Percentiles rank a stretch among this genome's conserved stretches.
These are phyloP conservation scores for Dasyprocta punctata DNA, from an alignment of 2,113 vertebrate species.

Conservation along the genomic window DNA sequence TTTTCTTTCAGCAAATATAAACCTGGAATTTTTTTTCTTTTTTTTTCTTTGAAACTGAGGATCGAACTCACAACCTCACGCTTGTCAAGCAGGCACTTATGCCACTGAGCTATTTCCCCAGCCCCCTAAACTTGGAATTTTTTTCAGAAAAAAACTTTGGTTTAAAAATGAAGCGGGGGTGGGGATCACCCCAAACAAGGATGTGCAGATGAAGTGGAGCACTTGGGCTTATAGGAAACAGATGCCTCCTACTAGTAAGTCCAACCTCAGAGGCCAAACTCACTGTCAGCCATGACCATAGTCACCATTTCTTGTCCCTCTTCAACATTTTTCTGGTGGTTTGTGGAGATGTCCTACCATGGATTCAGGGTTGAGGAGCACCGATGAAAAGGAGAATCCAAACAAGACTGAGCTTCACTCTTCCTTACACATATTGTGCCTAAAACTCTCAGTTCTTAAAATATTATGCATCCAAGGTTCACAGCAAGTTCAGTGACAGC, in stretches of 20 bases:
- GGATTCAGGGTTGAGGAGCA: not conserved
- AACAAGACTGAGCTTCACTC: not conserved
- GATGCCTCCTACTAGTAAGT: not conserved
- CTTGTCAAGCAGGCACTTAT: too few relatives aligned
- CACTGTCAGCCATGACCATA: not conserved
- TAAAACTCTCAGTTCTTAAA: not conserved
- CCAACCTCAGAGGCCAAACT: not conserved
- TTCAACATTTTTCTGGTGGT: not conserved
- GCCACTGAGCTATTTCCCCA: too few relatives aligned
- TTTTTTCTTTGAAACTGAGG: too few relatives aligned
- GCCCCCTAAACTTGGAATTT: not conserved
- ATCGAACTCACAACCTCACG: too few relatives aligned
- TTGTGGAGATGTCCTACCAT: not conserved
- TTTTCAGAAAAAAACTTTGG: not conserved
- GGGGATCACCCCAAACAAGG: not conserved
- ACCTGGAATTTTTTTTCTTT: not conserved
- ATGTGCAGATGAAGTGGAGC: not conserved
- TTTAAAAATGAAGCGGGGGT: not conserved
- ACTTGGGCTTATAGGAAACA: not conserved
- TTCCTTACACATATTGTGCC: not conserved
- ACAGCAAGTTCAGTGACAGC: not conserved
- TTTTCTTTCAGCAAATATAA: conserved; percentile 36
- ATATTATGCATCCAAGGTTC: not conserved
- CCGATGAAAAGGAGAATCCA: not conserved
- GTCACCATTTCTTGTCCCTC: not conserved